These are phyloP conservation scores for Chaetodon trifasciatus DNA, from an alignment of 2,797 vertebrate genomes.

Conservation along the genomic window DNA sequence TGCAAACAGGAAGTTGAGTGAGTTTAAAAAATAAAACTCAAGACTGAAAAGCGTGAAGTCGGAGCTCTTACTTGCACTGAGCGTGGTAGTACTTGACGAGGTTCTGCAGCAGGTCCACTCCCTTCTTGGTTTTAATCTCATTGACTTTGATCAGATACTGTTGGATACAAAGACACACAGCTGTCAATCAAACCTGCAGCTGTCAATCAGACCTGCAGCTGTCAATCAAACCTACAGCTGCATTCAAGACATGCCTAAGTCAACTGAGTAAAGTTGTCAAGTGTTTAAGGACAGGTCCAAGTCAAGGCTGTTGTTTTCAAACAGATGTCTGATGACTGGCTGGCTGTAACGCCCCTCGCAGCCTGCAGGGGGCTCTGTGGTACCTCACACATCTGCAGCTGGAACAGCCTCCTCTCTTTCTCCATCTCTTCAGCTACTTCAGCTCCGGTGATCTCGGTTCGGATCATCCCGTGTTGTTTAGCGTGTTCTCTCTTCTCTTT, in stretches of 20 bases:
- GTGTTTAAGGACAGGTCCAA: not conserved
- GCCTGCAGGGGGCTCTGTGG: not conserved
- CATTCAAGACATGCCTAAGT: no score
- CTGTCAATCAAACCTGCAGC: not conserved
- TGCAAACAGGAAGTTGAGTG: conserved; percentile 18
- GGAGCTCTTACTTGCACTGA: conserved; percentile 91
- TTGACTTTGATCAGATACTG: conserved; percentile 96
- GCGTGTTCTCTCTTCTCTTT: conserved; percentile 94
- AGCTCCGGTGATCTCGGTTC: conserved; percentile 92
- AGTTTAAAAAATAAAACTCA: conserved; percentile 12
- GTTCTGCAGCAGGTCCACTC: conserved; percentile 94
- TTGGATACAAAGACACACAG: conserved; percentile 17
- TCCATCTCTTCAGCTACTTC: conserved; percentile 95
- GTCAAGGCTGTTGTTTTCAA: not conserved
- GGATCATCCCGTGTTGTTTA: conserved; percentile 94
- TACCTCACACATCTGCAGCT: conserved; percentile 94
- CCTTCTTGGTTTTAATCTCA: conserved; percentile 96
- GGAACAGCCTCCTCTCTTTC: conserved; percentile 91
- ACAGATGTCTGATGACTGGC: no score
- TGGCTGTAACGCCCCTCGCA: not conserved
- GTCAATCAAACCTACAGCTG: not conserved
- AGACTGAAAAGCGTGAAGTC: not conserved
- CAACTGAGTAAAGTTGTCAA: not conserved
- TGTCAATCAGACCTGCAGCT: not conserved
- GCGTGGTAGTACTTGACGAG: conserved; percentile 95